Evolutionary conservation across 1,140 invertebrate species (phyloP).

Genomic region (Cyclargus thomasi): DNA sequence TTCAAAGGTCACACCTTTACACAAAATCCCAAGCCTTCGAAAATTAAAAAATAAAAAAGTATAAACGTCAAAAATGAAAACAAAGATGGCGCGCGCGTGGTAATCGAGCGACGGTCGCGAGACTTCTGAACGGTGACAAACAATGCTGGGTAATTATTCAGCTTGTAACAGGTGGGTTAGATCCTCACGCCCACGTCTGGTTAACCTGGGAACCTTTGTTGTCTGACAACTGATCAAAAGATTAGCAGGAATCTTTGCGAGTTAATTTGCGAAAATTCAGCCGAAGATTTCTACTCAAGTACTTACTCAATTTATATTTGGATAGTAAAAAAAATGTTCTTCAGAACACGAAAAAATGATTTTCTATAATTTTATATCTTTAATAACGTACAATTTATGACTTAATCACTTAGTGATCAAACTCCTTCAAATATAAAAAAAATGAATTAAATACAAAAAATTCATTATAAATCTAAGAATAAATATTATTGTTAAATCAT

Average conservation of each 20-base stretch:
- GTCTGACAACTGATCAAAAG: neutral
- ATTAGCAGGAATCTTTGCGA: neutral
- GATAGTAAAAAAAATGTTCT: too few species aligned
- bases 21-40: constrained; percentile 13
- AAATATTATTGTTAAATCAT: too few species aligned
- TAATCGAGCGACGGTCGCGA: constrained; percentile 47
- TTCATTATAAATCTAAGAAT: too few species aligned
- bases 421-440: too few species aligned
- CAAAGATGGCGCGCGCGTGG: constrained; percentile 37
- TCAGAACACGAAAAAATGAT: too few species aligned
- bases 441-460: too few species aligned
- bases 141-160: constrained; percentile 58
- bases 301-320: too few species aligned
- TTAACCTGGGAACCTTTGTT: neutral
- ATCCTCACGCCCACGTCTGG: constrained; percentile 13
- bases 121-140: constrained; percentile 59
- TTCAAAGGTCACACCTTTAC: constrained; percentile 29
- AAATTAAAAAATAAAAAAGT: constrained; percentile 14
- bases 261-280: neutral
- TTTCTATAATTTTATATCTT: too few species aligned
- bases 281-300: too few species aligned
- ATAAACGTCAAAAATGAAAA: constrained; percentile 19
- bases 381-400: too few species aligned
- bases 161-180: constrained; percentile 56
- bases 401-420: too few species aligned